These are phyloP conservation scores for Apistogramma diplotaenia DNA, from an alignment of 2,113 vertebrate genomes.

Conservation along the genomic window DNA sequence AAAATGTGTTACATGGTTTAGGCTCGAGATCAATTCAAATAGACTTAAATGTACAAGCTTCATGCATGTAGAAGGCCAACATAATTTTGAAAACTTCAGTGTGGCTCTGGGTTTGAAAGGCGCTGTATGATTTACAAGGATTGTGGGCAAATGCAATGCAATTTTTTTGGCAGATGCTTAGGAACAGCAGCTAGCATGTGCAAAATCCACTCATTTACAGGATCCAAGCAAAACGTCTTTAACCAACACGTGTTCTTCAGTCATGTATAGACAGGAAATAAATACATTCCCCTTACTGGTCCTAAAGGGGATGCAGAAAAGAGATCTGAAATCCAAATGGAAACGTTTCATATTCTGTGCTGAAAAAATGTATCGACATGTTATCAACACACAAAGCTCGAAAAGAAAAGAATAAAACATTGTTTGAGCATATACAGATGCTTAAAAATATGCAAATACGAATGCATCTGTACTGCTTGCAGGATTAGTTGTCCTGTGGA, in stretches of 20 bases:
- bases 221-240: not conserved
- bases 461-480: not conserved
- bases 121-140: no score
- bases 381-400: not conserved
- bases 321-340: not conserved
- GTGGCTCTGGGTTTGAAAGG: no score
- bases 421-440: not conserved
- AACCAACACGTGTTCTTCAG: not conserved
- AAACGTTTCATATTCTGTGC: not conserved
- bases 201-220: not conserved
- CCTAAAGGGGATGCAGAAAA: not conserved
- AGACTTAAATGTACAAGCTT: constrained; percentile 15
- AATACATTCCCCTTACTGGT: not conserved
- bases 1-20: not conserved
- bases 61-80: not conserved
- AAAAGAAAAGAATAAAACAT: not conserved
- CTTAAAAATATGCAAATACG: not conserved
- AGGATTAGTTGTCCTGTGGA: constrained; percentile 44
- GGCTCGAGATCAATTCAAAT: not conserved
- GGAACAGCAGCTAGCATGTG: not conserved
- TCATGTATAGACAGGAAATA: not conserved
- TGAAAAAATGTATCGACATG: not conserved
- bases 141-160: no score
- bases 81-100: not conserved
- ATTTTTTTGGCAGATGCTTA: not conserved